Percentiles rank a stretch among this genome's conserved stretches.
phyloP scores from a whole-genome alignment of 1,140 invertebrate species.

The Philaenus spumarius region DNA sequence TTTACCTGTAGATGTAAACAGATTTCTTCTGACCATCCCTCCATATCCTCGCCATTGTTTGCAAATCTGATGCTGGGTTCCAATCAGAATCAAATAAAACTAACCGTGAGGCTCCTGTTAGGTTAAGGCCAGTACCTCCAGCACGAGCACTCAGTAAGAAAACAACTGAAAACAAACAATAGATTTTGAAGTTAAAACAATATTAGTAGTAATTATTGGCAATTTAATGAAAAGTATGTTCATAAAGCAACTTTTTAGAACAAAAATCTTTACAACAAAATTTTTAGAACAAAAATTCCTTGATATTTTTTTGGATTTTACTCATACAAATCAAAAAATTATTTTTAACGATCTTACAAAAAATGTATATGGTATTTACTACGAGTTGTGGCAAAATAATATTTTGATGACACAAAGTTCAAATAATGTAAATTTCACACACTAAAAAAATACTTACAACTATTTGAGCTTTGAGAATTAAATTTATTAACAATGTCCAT shows the following conservation, averaged over 20 bases:
- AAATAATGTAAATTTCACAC: no score
- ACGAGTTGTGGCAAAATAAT: no score
- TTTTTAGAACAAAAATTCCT: no score
- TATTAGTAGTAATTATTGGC: neutral
- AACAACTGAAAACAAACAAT: no score
- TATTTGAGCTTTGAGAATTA: constrained; percentile 42
- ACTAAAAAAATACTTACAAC: constrained; percentile 35
- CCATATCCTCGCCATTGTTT: constrained; percentile 66
- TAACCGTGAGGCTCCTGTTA: constrained; percentile 59
- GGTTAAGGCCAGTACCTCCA: constrained; percentile 65
- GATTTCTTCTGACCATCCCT: constrained; percentile 58
- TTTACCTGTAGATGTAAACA: constrained; percentile 60
- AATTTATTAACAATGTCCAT: constrained; percentile 52
- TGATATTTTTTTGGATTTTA: no score
- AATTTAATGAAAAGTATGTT: neutral
- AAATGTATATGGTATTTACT: no score
- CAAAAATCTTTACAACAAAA: no score
- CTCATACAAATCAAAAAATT: no score
- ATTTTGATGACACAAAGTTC: no score
- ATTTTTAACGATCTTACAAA: no score
- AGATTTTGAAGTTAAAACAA: no score
- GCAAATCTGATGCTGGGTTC: constrained; percentile 66
- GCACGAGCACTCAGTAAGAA: constrained; percentile 64
- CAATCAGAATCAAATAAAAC: constrained; percentile 66
- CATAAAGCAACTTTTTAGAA: neutral